Percentiles rank a stretch among this genome's conserved stretches.
These are phyloP conservation scores for Austrofundulus limnaeus DNA, from an alignment of 2,113 vertebrate species.

Conservation along the genomic window DNA sequence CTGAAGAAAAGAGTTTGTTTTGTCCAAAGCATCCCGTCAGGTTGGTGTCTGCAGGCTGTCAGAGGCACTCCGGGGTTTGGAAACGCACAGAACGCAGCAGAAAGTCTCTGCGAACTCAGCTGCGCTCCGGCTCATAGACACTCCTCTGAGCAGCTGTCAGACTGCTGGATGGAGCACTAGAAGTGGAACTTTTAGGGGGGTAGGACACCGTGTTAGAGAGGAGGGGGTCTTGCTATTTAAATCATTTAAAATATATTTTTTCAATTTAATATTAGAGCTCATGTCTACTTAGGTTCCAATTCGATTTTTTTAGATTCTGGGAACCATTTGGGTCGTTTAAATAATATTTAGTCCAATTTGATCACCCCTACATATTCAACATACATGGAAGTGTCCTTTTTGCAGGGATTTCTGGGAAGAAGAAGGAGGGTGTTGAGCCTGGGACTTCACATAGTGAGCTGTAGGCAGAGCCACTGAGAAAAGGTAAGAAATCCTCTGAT, in stretches of 20 bases:
- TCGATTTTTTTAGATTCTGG: conserved; percentile 35
- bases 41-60: conserved; percentile 14
- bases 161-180: conserved; percentile 68
- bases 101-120: conserved; percentile 34
- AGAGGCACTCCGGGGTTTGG: conserved; percentile 47
- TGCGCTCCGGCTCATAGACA: conserved; percentile 58
- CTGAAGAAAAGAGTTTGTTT: conserved; percentile 17
- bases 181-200: conserved; percentile 69
- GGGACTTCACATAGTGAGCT: conserved; percentile 62
- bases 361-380: conserved; percentile 78
- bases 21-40: conserved; percentile 15
- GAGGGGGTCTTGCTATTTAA: conserved; percentile 49
- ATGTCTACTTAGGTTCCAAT: not conserved
- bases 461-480: conserved; percentile 23
- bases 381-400: conserved; percentile 81
- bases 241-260: conserved; percentile 28
- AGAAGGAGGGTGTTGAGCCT: conserved; percentile 76
- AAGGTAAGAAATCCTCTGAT: conserved; percentile 74
- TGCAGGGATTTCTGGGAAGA: conserved; percentile 86
- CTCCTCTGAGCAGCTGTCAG: conserved; percentile 49
- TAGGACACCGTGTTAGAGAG: conserved; percentile 36
- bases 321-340: conserved; percentile 27
- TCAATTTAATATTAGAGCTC: conserved; percentile 38
- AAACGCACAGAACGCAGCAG: conserved; percentile 31
- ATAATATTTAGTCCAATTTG: conserved; percentile 66